Evolutionary conservation across 1,140 invertebrate genomes (phyloP).

Genomic region (Tetramorium parvispinum): DNA sequence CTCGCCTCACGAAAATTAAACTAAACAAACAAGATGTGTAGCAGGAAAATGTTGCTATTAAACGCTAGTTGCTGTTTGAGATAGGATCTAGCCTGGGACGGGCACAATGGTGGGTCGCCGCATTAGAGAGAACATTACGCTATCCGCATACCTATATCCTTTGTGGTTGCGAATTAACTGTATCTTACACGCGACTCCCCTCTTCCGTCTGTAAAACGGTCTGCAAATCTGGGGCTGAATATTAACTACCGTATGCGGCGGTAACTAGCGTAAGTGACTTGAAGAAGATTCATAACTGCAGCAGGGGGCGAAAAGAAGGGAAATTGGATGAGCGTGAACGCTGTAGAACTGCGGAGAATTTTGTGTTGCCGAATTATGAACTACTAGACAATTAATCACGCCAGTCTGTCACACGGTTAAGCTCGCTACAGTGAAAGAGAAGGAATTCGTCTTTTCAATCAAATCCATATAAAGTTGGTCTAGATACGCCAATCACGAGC

Average conservation of each 20-base stretch:
- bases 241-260: slow-evolving; percentile 20
- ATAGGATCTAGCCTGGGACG: background rate
- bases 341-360: background rate
- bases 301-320: slow-evolving; percentile 1
- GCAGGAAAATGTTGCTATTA: slow-evolving; percentile 6
- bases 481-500: slow-evolving; percentile 30
- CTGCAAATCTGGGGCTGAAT: slow-evolving; percentile 30
- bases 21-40: background rate
- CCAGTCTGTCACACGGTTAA: slow-evolving; percentile 7
- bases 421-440: background rate
- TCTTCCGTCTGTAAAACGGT: slow-evolving; percentile 27
- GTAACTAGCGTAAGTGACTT: slow-evolving; percentile 47
- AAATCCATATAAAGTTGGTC: slow-evolving; percentile 27
- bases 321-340: background rate
- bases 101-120: background rate
- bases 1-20: background rate
- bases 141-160: slow-evolving; percentile 8
- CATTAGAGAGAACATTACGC: slow-evolving; percentile 19
- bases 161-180: slow-evolving; percentile 41
- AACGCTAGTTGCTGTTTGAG: background rate
- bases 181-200: slow-evolving; percentile 27
- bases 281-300: slow-evolving; percentile 49
- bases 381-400: slow-evolving; percentile 39
- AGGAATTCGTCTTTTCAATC: slow-evolving; percentile 52
- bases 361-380: slow-evolving; percentile 40